Evolutionary conservation across 1,140 invertebrate species (phyloP).

Genomic region (Drosophila ananassae): DNA sequence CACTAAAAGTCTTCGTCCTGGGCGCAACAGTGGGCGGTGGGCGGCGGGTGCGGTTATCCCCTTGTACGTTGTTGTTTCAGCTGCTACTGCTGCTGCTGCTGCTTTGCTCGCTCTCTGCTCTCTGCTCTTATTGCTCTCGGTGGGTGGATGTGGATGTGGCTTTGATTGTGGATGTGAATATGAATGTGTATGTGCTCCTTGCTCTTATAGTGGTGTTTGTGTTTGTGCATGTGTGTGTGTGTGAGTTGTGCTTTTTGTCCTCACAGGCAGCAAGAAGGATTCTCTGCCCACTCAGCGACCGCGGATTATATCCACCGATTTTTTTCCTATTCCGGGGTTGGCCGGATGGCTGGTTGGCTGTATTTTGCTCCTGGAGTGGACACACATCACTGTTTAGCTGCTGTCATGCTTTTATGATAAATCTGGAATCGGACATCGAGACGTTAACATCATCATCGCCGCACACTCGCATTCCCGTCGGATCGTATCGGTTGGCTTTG

Average conservation of each 20-base stretch:
- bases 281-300: slow-evolving; percentile 78
- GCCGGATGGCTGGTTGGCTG: slow-evolving; percentile 62
- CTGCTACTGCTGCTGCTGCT: slow-evolving; percentile 22
- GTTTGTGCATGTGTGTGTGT: slow-evolving; percentile 23
- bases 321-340: slow-evolving; percentile 78
- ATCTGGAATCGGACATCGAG: slow-evolving; percentile 83
- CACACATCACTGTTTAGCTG: slow-evolving; percentile 80
- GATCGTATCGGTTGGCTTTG: slow-evolving; percentile 21
- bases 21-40: slow-evolving; percentile 20
- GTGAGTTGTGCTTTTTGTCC: slow-evolving; percentile 73
- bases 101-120: slow-evolving; percentile 38
- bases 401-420: slow-evolving; percentile 84
- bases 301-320: slow-evolving; percentile 77
- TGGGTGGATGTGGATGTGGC: slow-evolving; percentile 7
- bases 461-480: slow-evolving; percentile 47
- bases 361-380: slow-evolving; percentile 65
- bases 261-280: slow-evolving; percentile 34
- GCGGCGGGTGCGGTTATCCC: slow-evolving; percentile 69
- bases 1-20: slow-evolving; percentile 76
- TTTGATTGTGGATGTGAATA: not conserved
- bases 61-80: slow-evolving; percentile 30
- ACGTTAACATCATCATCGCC: slow-evolving; percentile 79
- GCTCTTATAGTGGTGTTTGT: slow-evolving; percentile 30
- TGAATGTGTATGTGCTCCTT: slow-evolving; percentile 12
- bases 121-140: slow-evolving; percentile 48